Evolutionary conservation across 2,797 vertebrate genomes (phyloP).

Genomic region (Rhadinocentrus ornatus): DNA sequence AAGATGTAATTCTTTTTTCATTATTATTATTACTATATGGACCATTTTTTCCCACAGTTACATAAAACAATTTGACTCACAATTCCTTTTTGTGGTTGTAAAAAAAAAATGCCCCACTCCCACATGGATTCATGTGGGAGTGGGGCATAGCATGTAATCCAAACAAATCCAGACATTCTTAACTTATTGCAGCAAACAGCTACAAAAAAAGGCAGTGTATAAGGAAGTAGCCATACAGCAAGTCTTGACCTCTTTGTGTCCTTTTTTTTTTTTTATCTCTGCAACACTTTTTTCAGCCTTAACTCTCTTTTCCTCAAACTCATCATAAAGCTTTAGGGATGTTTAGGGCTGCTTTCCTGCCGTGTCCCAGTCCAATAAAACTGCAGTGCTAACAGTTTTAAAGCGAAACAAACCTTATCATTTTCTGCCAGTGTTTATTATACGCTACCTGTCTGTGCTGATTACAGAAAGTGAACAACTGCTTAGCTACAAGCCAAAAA

Average conservation of each 20-base stretch:
- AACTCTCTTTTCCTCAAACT: slow-evolving; percentile 13
- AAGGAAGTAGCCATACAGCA: slow-evolving; percentile 15
- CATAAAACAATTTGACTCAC: no score
- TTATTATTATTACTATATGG: no score
- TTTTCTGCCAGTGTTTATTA: slow-evolving; percentile 50
- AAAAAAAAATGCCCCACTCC: no score
- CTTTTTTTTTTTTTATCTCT: slow-evolving; percentile 3
- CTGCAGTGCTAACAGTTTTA: slow-evolving; percentile 50
- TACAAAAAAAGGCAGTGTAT: neutral
- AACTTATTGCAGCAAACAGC: neutral
- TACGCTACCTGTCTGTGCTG: slow-evolving; percentile 28
- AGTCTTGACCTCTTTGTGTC: neutral
- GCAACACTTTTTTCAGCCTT: neutral
- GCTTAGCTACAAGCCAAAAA: slow-evolving; percentile 20
- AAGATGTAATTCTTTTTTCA: no score
- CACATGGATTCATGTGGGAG: no score
- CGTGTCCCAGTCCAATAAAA: slow-evolving; percentile 38
- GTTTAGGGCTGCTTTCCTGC: slow-evolving; percentile 33
- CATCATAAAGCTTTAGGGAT: slow-evolving; percentile 44
- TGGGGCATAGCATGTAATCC: neutral
- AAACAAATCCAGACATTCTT: neutral
- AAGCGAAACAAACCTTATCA: slow-evolving; percentile 54
- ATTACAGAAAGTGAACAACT: slow-evolving; percentile 32
- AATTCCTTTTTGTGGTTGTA: no score
- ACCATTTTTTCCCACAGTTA: no score